Evolutionary conservation across 2,888 invertebrate species (phyloP).

Genomic region (Drosophila infuscata): DNA sequence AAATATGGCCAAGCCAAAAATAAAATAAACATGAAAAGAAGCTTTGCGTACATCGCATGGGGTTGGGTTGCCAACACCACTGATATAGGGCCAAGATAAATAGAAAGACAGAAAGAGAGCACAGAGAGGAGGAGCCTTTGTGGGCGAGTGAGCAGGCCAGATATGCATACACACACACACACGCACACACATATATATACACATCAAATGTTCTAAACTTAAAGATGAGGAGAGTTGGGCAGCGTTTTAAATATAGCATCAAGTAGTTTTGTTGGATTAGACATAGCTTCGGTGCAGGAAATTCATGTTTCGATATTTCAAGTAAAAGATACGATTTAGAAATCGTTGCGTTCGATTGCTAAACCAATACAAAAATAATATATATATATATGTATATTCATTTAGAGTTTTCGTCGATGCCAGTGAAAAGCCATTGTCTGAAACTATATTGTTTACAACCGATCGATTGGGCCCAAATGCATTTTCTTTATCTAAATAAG

Average conservation of each 20-base stretch:
- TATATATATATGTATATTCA: no score
- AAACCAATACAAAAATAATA: not conserved
- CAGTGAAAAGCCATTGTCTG: not conserved
- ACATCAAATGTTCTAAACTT: constrained; percentile 51
- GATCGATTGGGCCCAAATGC: not conserved
- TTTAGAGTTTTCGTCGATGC: no score
- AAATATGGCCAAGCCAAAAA: constrained; percentile 65
- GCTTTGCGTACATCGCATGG: constrained; percentile 55
- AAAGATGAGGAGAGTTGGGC: constrained; percentile 51
- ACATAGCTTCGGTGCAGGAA: constrained; percentile 34
- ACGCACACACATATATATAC: not conserved
- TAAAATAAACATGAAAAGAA: constrained; percentile 40
- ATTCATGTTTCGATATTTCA: constrained; percentile 7
- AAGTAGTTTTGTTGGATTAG: constrained; percentile 52
- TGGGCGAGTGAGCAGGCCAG: not conserved
- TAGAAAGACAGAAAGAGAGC: not conserved
- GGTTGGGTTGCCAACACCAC: constrained; percentile 38
- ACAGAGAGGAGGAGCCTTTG: not conserved
- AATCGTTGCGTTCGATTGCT: not conserved
- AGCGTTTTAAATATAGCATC: constrained; percentile 46
- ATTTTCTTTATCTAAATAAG: not conserved
- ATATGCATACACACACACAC: not conserved
- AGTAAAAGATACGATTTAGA: constrained; percentile 10
- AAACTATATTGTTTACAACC: not conserved
- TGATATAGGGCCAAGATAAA: constrained; percentile 31